A percentile compares a stretch with the other conserved stretches of the same genome.
Evolutionary conservation across 2,113 vertebrate genomes (phyloP).

Genomic region (Microcebus lehilahytsara): DNA sequence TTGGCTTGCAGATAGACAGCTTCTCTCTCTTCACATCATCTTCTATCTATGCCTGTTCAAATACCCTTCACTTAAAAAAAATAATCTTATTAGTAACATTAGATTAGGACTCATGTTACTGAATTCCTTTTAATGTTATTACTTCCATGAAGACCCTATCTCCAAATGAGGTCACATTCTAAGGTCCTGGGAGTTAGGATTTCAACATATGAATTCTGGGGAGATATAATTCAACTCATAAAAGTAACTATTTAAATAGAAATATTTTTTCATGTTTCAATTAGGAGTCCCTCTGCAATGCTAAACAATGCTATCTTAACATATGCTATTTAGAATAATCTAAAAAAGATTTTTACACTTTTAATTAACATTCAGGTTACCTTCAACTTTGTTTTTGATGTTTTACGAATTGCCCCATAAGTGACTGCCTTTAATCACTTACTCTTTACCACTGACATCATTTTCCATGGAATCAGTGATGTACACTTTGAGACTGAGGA

Average conservation of each 20-base stretch:
- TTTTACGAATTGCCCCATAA: background rate
- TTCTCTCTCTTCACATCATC: background rate
- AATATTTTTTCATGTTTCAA: background rate
- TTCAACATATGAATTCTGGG: background rate
- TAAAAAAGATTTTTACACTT: background rate
- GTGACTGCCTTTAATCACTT: background rate
- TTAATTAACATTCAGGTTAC: constrained; percentile 13
- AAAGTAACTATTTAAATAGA: background rate
- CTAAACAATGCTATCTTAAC: background rate
- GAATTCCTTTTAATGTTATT: background rate
- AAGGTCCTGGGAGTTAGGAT: background rate
- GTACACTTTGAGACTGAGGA: background rate
- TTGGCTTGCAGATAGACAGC: background rate
- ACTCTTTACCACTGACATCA: background rate
- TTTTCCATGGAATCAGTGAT: background rate
- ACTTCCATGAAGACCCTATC: background rate
- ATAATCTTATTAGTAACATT: background rate
- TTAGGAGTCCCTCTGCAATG: background rate
- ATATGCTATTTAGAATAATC: background rate
- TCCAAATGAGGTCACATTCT: background rate
- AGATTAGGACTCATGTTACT: background rate
- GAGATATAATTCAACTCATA: background rate
- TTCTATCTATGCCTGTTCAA: background rate
- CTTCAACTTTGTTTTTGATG: background rate
- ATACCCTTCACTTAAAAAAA: background rate